Base-by-base conservation (phyloP, 2,888 invertebrate genomes). In the Xylocampa areola region DNA sequence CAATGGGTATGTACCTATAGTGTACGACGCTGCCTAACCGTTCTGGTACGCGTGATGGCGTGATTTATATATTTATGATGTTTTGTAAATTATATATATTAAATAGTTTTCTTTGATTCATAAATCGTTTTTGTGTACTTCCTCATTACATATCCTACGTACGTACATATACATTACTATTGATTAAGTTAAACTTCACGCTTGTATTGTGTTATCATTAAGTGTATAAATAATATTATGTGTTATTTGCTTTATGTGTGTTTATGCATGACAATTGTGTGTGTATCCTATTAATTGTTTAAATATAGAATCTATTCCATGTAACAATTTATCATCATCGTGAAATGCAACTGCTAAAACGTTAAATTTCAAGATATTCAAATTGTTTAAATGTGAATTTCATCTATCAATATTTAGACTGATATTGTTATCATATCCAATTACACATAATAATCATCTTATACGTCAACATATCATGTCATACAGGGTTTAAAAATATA, bases 211-310 rank as follows among this genome's bases (percentile, higher is more conserved):
- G 33, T 48, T 16, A 47, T 58, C 44, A 50, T 58, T 55, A 44
- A 39, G 35, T 49, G 30, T 45, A 35, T n/a, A n/a, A n/a, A n/a
- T n/a, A n/a, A n/a, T 48, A n/a, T 40, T 50, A 8, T 16, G 33
- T 70, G 19, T 66, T 29, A 49, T 25, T 62, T 14, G 68, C 73
- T 74, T 76, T 64, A n/a, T 75, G 55, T 70, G 61, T 75, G 66
- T 67, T 57, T 67, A 47, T 74, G 73, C 68, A 68, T 72, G 72
- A 58, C 50, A 39, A 55, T 55, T 67, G 36, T 68, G 55, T 59
- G 47, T 55, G 25, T 17, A n/a, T n/a, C n/a, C n/a, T 57, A 41
- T 17, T 61, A 32, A 48, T 47, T 55, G 44, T 67, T 48, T 66
- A 19, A 64, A 57, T 50, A 13, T 44, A 27, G 54, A 27, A 27